These are phyloP conservation scores for Orchestes rusci DNA, from an alignment of 2,888 invertebrate genomes.

Conservation along the genomic window DNA sequence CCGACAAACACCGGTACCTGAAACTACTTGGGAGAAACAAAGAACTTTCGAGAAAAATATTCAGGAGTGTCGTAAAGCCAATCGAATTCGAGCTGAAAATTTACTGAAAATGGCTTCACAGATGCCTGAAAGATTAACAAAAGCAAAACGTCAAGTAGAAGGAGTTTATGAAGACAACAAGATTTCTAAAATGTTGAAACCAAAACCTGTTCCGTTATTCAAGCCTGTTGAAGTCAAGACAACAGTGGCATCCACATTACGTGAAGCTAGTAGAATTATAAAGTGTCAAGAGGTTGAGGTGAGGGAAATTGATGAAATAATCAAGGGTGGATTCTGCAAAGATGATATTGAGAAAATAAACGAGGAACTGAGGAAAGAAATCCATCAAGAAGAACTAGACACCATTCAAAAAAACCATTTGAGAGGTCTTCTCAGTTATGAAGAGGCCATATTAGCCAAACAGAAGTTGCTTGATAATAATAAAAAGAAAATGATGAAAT, in stretches of 20 bases:
- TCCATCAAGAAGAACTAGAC: slow-evolving; percentile 46
- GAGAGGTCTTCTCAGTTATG: slow-evolving; percentile 50
- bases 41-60: too few species aligned
- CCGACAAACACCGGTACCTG: too few species aligned
- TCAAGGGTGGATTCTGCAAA: slow-evolving; percentile 45
- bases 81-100: too few species aligned
- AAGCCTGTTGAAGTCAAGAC: slow-evolving; percentile 42
- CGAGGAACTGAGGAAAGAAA: slow-evolving; percentile 45
- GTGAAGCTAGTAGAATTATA: slow-evolving; percentile 48
- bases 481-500: slow-evolving; percentile 47
- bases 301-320: slow-evolving; percentile 47
- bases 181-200: too few species aligned
- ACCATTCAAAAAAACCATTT: slow-evolving; percentile 55
- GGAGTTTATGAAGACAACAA: too few species aligned
- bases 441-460: slow-evolving; percentile 54
- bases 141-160: too few species aligned
- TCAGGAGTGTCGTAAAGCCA: too few species aligned
- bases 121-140: too few species aligned
- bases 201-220: slow-evolving; percentile 18
- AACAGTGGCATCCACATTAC: slow-evolving; percentile 47
- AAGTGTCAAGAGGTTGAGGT: slow-evolving; percentile 47
- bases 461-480: slow-evolving; percentile 46
- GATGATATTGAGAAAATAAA: slow-evolving; percentile 44
- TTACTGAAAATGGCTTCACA: too few species aligned
- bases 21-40: too few species aligned